A percentile compares a stretch with the other conserved stretches of the same genome.
These are phyloP conservation scores for Sphenopsis melanotis DNA, from an alignment of 2,797 vertebrate genomes.

Conservation along the genomic window DNA sequence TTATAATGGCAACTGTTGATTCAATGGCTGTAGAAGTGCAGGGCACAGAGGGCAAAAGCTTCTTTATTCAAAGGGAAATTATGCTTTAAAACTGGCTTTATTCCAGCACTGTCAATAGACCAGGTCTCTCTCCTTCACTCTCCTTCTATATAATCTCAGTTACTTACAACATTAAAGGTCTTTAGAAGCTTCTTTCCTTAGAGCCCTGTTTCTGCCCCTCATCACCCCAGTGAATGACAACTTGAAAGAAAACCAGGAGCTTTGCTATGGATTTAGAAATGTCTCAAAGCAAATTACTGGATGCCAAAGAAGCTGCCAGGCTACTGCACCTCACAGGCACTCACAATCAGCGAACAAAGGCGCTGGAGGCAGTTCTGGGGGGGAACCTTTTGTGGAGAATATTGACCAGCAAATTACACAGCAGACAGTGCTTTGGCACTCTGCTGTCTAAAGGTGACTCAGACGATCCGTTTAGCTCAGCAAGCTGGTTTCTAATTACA, in stretches of 20 bases:
- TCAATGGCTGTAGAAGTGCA: neutral
- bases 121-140: neutral
- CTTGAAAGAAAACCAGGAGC: conserved; percentile 21
- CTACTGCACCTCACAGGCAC: neutral
- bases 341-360: neutral
- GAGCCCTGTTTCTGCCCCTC: neutral
- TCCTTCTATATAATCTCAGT: conserved; percentile 18
- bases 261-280: conserved; percentile 27
- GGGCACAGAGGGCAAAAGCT: neutral
- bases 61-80: conserved; percentile 19
- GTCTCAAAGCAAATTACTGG: conserved; percentile 26
- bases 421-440: conserved; percentile 32
- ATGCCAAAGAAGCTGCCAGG: conserved; percentile 28
- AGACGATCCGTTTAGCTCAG: conserved; percentile 2
- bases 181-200: conserved; percentile 28
- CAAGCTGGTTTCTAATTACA: conserved; percentile 58
- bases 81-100: neutral
- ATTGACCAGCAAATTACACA: conserved; percentile 51
- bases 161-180: conserved; percentile 46
- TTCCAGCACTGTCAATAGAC: neutral
- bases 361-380: neutral
- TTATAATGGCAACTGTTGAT: neutral
- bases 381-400: conserved; percentile 37
- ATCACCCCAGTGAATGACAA: conserved; percentile 3
- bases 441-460: conserved; percentile 40